These are phyloP conservation scores for Cyanocitta stelleri DNA, from an alignment of 2,113 vertebrate genomes.

Conservation along the genomic window DNA sequence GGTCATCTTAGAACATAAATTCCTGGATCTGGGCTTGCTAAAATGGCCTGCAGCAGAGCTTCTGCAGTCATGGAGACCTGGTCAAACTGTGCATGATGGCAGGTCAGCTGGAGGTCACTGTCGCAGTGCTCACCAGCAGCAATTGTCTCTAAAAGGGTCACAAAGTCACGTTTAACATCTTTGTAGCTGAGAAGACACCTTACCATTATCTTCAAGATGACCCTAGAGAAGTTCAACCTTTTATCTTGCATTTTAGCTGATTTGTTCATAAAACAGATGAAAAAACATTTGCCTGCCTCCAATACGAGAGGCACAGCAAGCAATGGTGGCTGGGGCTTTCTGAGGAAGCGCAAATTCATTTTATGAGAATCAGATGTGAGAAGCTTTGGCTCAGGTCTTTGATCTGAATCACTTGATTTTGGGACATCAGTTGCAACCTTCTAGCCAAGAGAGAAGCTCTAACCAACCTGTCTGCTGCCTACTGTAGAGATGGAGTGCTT, in stretches of 20 bases:
- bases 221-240: background rate
- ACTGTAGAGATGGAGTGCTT: background rate
- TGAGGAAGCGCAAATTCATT: background rate
- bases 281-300: background rate
- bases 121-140: background rate
- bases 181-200: background rate
- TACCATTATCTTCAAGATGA: background rate
- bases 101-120: background rate
- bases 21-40: background rate
- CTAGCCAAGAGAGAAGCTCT: background rate
- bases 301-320: background rate
- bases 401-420: background rate
- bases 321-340: background rate
- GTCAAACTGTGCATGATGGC: background rate
- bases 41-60: background rate
- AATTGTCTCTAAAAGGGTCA: background rate
- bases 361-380: background rate
- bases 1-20: background rate
- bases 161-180: background rate
- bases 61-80: background rate
- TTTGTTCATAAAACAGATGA: background rate
- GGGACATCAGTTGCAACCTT: background rate
- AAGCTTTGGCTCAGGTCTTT: background rate
- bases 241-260: background rate
- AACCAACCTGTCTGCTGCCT: background rate